phyloP scores from a whole-genome alignment of 2,113 vertebrate species.

The Microtus montanus region DNA sequence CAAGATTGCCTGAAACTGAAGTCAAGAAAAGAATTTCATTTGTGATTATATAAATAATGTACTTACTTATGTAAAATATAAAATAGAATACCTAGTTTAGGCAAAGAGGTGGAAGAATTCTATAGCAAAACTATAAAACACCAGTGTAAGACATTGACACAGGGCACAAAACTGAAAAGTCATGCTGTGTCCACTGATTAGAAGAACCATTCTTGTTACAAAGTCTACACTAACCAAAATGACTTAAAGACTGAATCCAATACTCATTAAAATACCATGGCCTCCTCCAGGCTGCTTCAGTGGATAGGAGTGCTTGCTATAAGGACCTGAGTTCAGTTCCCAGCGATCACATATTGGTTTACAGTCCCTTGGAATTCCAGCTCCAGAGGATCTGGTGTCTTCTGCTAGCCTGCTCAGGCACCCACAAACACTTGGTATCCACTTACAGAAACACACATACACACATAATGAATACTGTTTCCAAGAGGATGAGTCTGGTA shows the following conservation, averaged over 20 bases:
- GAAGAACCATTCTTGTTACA: background rate
- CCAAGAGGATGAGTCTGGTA: background rate
- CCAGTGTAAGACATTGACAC: background rate
- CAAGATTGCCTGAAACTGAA: background rate
- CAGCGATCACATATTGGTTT: background rate
- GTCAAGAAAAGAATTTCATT: background rate
- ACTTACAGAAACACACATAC: background rate
- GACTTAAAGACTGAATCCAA: background rate
- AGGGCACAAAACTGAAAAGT: background rate
- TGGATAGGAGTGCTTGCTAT: background rate
- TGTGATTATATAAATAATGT: background rate
- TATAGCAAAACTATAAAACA: background rate
- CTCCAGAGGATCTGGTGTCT: background rate
- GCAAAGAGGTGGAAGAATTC: background rate
- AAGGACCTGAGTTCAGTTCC: background rate
- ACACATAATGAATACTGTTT: background rate
- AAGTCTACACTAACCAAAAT: too few species aligned
- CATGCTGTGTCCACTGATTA: background rate
- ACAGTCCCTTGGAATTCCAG: background rate
- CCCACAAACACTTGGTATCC: background rate
- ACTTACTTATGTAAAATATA: too few species aligned
- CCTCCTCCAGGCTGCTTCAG: background rate
- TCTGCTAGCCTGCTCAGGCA: background rate
- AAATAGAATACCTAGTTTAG: background rate
- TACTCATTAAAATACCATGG: background rate